Evolutionary conservation across 2,888 invertebrate species (phyloP).

Genomic region (Caenorhabditis sp.): DNA sequence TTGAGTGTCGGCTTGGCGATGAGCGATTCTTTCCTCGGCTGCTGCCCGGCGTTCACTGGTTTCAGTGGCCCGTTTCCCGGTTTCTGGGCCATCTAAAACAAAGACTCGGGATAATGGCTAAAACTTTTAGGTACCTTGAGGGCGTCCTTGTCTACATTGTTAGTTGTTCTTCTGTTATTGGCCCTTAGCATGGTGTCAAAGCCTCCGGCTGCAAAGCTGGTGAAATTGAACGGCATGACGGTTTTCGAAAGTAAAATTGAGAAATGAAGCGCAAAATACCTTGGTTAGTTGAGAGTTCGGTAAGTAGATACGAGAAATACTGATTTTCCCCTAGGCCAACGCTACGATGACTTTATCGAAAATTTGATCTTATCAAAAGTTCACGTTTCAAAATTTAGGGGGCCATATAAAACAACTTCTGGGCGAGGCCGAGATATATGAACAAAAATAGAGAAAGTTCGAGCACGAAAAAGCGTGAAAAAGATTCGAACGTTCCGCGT

Average conservation of each 20-base stretch:
- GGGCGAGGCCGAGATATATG: background rate
- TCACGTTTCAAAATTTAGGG: too few relatives aligned
- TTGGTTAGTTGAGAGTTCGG: constrained; percentile 37
- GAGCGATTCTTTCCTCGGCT: constrained; percentile 7
- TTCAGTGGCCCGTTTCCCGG: constrained; percentile 41
- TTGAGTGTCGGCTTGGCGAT: constrained; percentile 17
- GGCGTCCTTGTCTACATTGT: constrained; percentile 32
- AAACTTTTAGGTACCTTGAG: constrained; percentile 10
- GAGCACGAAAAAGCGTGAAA: background rate
- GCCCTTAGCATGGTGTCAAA: constrained; percentile 45
- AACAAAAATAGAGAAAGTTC: too few relatives aligned
- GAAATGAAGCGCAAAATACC: constrained; percentile 36
- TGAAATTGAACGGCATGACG: constrained; percentile 31
- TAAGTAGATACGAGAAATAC: constrained; percentile 33
- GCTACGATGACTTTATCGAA: background rate
- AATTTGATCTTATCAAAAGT: constrained; percentile 11
- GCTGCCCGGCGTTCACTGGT: constrained; percentile 32
- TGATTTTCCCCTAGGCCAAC: background rate
- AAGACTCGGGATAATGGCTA: background rate
- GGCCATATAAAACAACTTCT: background rate
- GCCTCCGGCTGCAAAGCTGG: constrained; percentile 39
- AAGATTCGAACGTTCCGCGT: constrained; percentile 43
- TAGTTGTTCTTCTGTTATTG: constrained; percentile 30
- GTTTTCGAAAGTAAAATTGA: background rate
- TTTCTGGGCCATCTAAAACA: constrained; percentile 30